Conservation (phyloP, 1,140 invertebrate species). For the Arctopsyche grandis region DNA sequence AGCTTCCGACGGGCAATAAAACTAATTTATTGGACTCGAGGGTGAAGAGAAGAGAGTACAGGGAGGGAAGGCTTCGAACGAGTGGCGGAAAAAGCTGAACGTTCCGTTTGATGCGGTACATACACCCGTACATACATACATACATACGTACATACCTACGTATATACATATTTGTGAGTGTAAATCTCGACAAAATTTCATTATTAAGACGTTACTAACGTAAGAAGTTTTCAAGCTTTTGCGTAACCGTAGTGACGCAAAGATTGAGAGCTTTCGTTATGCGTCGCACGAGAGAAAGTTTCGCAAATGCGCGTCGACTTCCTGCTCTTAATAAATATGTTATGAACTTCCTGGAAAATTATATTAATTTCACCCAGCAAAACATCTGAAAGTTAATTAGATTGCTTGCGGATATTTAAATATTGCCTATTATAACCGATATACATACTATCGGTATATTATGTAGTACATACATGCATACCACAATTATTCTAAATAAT, state of each 20-base stretch:
- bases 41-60: neutral
- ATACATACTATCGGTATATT: no score
- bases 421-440: no score
- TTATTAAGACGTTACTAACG: neutral
- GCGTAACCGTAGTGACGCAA: neutral
- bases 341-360: neutral
- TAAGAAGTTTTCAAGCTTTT: neutral
- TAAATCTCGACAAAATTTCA: conserved; percentile 2
- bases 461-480: no score
- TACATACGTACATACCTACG: neutral
- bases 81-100: conserved; percentile 1
- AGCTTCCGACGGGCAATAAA: conserved; percentile 35
- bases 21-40: conserved; percentile 40
- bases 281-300: neutral
- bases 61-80: neutral
- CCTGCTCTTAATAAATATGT: neutral
- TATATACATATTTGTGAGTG: neutral
- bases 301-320: neutral
- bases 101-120: conserved; percentile 23
- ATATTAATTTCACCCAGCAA: neutral
- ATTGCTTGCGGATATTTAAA: no score
- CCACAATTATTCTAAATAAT: no score
- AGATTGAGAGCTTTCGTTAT: neutral
- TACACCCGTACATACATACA: neutral
- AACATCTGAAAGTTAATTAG: neutral